These are phyloP conservation scores for Hylaea fasciaria DNA, from an alignment of 2,888 invertebrate genomes.

Conservation along the genomic window DNA sequence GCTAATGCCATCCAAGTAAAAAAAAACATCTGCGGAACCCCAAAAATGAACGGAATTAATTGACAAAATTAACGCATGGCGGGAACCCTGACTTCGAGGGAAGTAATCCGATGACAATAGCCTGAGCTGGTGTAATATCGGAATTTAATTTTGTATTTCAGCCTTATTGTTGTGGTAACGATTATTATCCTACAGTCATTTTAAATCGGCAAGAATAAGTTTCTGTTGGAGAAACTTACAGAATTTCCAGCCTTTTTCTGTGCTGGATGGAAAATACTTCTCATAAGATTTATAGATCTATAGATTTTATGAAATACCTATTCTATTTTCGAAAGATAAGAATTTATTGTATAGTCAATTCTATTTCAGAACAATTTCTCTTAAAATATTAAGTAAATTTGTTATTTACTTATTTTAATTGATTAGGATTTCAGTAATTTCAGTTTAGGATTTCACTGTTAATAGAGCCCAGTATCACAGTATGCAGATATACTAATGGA, in stretches of 20 bases:
- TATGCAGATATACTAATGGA: neutral
- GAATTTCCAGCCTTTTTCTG: neutral
- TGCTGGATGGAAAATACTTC: neutral
- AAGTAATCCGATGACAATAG: slow-evolving; percentile 26
- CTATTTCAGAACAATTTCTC: neutral
- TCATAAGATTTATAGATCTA: too few relatives aligned
- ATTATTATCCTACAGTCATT: neutral
- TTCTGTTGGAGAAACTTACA: too few relatives aligned
- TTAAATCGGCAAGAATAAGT: neutral
- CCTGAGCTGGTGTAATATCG: slow-evolving; percentile 14
- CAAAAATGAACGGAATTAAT: slow-evolving; percentile 39
- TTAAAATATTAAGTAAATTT: neutral
- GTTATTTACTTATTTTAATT: neutral
- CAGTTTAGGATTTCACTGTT: neutral
- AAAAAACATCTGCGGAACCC: slow-evolving; percentile 47
- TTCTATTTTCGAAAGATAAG: too few relatives aligned
- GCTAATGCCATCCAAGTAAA: slow-evolving; percentile 65
- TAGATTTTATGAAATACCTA: too few relatives aligned
- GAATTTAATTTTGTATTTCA: slow-evolving; percentile 19
- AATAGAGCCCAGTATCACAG: neutral
- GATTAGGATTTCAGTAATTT: neutral
- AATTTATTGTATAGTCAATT: too few relatives aligned
- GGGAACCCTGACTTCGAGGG: slow-evolving; percentile 20
- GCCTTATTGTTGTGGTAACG: neutral
- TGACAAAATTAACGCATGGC: slow-evolving; percentile 38